phyloP scores from a whole-genome alignment of 2,113 vertebrate genomes.

The Anhinga rufa region DNA sequence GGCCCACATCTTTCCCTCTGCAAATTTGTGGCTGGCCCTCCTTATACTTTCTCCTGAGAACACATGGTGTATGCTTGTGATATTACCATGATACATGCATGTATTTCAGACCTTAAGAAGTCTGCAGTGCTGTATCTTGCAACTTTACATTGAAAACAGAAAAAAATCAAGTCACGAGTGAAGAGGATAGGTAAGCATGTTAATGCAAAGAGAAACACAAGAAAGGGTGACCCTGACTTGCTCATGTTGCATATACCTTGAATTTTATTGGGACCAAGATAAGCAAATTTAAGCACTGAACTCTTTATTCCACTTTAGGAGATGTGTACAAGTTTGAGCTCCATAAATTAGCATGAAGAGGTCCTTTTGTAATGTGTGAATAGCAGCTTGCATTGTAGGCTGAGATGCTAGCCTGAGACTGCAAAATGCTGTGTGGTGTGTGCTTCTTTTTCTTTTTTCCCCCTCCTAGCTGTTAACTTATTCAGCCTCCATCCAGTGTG shows the following conservation, averaged over 20 bases:
- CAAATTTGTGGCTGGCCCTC: neutral
- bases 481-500: neutral
- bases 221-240: neutral
- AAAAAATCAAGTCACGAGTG: neutral
- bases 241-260: neutral
- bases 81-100: neutral
- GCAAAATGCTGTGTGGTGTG: neutral
- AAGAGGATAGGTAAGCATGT: neutral
- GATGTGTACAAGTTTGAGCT: neutral
- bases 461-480: neutral
- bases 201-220: neutral
- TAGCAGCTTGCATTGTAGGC: neutral
- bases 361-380: neutral
- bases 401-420: neutral
- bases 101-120: neutral
- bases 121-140: neutral
- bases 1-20: neutral
- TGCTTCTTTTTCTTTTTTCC: neutral
- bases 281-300: neutral
- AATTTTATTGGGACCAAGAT: neutral
- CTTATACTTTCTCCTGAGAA: neutral
- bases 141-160: neutral
- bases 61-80: accelerated
- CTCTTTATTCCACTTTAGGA: neutral
- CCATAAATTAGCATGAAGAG: neutral